Percentiles rank a stretch among this genome's conserved stretches.
These are phyloP conservation scores for Enteromius afrohamiltoni DNA, from an alignment of 2,797 vertebrate genomes.

Conservation along the genomic window DNA sequence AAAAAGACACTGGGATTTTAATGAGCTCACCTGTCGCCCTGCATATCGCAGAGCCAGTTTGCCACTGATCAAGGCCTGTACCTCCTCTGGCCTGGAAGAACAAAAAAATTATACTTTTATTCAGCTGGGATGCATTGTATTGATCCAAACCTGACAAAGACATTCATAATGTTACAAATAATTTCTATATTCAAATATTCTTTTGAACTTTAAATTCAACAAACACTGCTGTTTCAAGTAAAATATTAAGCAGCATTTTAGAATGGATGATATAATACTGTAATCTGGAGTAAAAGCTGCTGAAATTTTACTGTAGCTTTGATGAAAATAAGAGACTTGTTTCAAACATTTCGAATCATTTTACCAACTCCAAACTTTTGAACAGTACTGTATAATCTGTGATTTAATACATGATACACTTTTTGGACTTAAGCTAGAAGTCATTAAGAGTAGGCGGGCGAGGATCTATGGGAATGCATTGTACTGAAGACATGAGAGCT, in stretches of 20 bases:
- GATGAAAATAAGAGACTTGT: not conserved
- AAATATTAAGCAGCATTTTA: not conserved
- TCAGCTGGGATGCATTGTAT: not conserved
- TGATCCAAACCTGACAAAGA: not conserved
- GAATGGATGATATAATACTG: not conserved
- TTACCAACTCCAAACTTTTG: not conserved
- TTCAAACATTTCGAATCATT: not conserved
- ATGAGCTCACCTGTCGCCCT: constrained; percentile 89
- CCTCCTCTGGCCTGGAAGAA: constrained; percentile 89
- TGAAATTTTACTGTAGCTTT: not conserved
- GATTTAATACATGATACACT: not conserved
- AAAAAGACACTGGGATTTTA: not conserved
- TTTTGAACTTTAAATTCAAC: not conserved
- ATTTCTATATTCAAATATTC: not conserved
- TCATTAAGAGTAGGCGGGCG: not conserved
- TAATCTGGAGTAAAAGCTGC: not conserved
- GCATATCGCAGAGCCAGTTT: constrained; percentile 95
- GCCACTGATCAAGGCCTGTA: constrained; percentile 92
- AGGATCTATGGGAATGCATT: not conserved
- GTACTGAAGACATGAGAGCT: not conserved
- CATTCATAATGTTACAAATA: not conserved
- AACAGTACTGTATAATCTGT: not conserved
- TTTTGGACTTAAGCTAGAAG: not conserved
- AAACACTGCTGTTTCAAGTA: not conserved
- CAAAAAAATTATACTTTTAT: constrained; percentile 11